Evolutionary conservation across 2,888 invertebrate species (phyloP), one percentile per base, ranked within the genome.

Genomic region (Aporophyla lueneburgensis): DNA sequence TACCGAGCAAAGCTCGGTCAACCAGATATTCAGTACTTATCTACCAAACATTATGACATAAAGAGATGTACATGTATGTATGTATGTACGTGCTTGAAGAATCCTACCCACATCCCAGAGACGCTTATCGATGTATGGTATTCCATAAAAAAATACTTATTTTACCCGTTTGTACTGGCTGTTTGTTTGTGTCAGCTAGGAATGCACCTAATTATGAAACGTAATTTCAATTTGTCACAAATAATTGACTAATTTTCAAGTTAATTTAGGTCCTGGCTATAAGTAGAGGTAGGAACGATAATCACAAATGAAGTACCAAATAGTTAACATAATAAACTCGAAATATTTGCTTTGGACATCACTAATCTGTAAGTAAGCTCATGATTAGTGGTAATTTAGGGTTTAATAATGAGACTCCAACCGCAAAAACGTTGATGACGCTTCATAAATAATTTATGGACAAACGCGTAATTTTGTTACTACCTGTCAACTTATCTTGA

Each of bases 391-490:
- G 76, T 43, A 83, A 86, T 71, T 86, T 86, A 40, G 53, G 59
- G 46, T 70, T 74, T 74, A 74, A 65, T 81, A 78, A 68, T 62
- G 59, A 76, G 71, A 76, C 46, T 62, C 49, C 43, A 69, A 76
- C 72, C 78, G 66, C 86, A 86, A 86, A 86, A 86, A 85, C 80
- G 71, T 73, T 85, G 76, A 84, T 74, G 71, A 78, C 54, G 46
- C 69, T 78, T 65, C 49, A 33, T 61, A 54, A 66, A 81, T 81
- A 62, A 84, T 73, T 84, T 81, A 59, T 53, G 58, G 72, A 70
- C 24, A 71, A 66, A 73, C 72, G 51, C 53, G 24, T 76, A 65
- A 80, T 69, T 80, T 76, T 73, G 49, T 71, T 59, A 27, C 24
- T 67, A 61, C 33, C 27, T 83, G 59, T 73, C 66, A 76, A 76